Conservation (phyloP, 2,113 vertebrate genomes). For the Jaculus jaculus region DNA sequence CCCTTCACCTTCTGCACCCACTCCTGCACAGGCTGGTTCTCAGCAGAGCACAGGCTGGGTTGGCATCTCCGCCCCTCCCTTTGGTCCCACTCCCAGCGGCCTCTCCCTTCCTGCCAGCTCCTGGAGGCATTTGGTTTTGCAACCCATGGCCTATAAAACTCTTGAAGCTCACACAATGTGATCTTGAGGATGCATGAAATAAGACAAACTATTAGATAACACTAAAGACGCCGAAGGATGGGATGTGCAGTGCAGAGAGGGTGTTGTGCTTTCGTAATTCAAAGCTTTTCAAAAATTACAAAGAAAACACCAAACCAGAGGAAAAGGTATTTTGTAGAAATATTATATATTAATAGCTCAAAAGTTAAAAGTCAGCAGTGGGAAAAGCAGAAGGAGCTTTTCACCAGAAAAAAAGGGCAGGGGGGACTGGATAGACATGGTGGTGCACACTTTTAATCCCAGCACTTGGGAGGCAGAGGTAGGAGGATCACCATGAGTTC, state of each 20-base stretch:
- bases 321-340: not conserved
- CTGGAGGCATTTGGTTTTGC: conserved; percentile 4
- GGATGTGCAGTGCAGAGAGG: not conserved
- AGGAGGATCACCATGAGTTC: too few relatives aligned
- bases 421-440: too few relatives aligned
- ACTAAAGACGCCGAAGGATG: conserved; percentile 19
- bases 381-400: not conserved
- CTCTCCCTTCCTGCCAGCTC: not conserved
- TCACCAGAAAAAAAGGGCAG: not conserved
- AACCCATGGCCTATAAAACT: not conserved
- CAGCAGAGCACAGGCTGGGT: not conserved
- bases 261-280: not conserved
- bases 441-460: too few relatives aligned
- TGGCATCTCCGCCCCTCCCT: not conserved
- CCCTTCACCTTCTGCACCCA: not conserved
- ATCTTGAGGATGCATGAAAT: not conserved
- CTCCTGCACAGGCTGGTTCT: not conserved
- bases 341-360: not conserved
- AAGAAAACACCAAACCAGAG: conserved; percentile 14
- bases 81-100: not conserved
- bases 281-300: not conserved
- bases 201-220: not conserved
- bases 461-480: too few relatives aligned
- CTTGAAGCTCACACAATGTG: not conserved
- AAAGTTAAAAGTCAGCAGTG: conserved; percentile 2